Evolutionary conservation across 2,888 invertebrate genomes (phyloP).

Genomic region (Tridacna crocea): DNA sequence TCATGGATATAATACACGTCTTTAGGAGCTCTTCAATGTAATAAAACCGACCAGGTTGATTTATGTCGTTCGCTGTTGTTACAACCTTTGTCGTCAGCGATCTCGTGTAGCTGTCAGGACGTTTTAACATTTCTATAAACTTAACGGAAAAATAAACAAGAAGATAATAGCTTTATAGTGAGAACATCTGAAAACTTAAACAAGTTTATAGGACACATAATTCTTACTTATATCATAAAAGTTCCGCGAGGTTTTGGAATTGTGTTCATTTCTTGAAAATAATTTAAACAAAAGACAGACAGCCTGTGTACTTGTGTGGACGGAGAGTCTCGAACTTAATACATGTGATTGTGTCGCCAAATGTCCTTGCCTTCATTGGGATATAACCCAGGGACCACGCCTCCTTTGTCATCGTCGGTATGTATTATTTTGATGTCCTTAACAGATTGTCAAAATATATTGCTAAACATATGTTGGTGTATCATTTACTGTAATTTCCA

Average conservation of each 20-base stretch:
- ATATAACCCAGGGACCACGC: constrained; percentile 41
- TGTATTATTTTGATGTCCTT: constrained; percentile 22
- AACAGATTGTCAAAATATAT: background rate
- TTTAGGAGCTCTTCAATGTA: constrained; percentile 15
- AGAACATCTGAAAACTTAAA: constrained; percentile 22
- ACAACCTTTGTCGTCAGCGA: constrained; percentile 6
- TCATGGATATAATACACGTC: constrained; percentile 25
- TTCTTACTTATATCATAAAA: constrained; percentile 10
- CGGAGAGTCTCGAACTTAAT: constrained; percentile 16
- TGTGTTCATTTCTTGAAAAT: constrained; percentile 4
- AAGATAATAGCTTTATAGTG: constrained; percentile 3
- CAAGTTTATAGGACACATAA: constrained; percentile 14
- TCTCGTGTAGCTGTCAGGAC: constrained; percentile 11
- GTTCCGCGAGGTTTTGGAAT: background rate
- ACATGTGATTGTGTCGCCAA: constrained; percentile 10
- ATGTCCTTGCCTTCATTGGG: constrained; percentile 52
- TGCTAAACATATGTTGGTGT: too few species aligned
- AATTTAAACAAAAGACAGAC: background rate
- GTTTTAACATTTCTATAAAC: constrained; percentile 15
- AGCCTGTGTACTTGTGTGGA: too few species aligned
- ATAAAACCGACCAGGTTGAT: constrained; percentile 17
- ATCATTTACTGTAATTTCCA: too few species aligned
- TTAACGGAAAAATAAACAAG: constrained; percentile 18
- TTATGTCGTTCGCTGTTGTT: constrained; percentile 4
- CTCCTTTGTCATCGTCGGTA: constrained; percentile 43